A percentile compares a stretch with the other conserved stretches of the same genome.
phyloP scores from a whole-genome alignment of 2,888 invertebrate genomes.

The Plusia festucae region DNA sequence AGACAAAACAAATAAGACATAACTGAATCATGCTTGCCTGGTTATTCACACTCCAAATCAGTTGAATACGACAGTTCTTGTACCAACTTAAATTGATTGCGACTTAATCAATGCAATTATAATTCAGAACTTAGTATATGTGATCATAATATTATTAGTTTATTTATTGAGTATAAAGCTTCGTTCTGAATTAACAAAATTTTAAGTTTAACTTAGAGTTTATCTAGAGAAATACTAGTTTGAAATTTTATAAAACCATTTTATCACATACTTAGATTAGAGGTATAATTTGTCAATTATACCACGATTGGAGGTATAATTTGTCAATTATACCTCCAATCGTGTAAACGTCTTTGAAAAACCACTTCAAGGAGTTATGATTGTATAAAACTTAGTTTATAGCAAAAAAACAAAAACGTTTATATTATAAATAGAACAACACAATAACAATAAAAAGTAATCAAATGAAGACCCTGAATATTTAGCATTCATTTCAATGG shows the following conservation, averaged over 20 bases:
- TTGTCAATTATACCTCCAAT: not conserved
- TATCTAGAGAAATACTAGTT: no score
- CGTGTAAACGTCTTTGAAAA: conserved; percentile 18
- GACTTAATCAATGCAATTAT: not conserved
- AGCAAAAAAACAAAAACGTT: conserved; percentile 10
- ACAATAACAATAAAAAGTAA: conserved; percentile 57
- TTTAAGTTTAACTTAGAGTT: no score
- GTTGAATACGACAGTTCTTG: not conserved
- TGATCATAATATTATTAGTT: not conserved
- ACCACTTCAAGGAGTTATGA: conserved; percentile 17
- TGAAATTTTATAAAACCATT: no score
- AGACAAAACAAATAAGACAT: conserved; percentile 22
- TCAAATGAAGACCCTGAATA: conserved; percentile 59
- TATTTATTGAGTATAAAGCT: no score
- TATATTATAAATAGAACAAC: conserved; percentile 5
- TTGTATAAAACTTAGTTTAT: conserved; percentile 18
- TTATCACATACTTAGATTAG: no score
- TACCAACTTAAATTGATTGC: not conserved
- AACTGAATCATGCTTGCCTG: conserved; percentile 22
- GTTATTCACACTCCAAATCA: not conserved
- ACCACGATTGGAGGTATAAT: no score
- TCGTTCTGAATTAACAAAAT: no score
- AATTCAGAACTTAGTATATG: not conserved
- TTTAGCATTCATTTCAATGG: conserved; percentile 32
- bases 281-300: conserved; percentile 4